Evolutionary conservation across 2,113 vertebrate species (phyloP), one percentile per base, ranked within the genome.

Genomic region (Mustela lutreola): DNA sequence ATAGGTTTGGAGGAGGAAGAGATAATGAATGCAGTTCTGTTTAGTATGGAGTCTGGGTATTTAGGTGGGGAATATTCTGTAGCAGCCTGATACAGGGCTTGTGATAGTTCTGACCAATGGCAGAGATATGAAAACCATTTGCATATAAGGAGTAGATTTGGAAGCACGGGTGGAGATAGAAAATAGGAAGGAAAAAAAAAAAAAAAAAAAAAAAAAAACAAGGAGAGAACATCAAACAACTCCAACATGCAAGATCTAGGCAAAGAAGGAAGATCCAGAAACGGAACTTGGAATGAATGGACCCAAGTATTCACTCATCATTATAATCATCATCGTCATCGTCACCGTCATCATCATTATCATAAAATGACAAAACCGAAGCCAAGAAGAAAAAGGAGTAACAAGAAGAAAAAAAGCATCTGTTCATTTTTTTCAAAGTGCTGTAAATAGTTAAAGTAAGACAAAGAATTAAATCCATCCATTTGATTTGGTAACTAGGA

Each of bases 11-110:
- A 45, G 39, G 16, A 62, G 14, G 7, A 87, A 33, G n/a, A n/a
- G 15, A 19, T 5, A 14, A 31, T 2, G 0, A 36, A 58, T 36
- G 78, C 39, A 26, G 26, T 65, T 79, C 18, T 95, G 22, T 45
- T 65, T 45, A n/a, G 26, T 50, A 11, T 19, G 11, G 53, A 56
- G 75, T 82, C 36, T 39, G 11, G n/a, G 48, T 3, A 12, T 5
- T 5, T 10, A 36, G 45, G 19, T 45, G 12, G 16, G 9, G 8
- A 9, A 7, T 18, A 14, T 19, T 2, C 26, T 7, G 1, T 1
- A 39, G 18, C 6, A 62, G 24, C 48, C 18, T 31, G 26, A 31
- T n/a, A 24, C 22, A 42, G 48, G 7, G 4, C 80, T 53, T 73
- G 6, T 3, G 63, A 15, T 24, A 28, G 31, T 19, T 21, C 26